Percentiles rank a stretch among this genome's conserved stretches.
Conservation (phyloP, 2,113 vertebrate species). For the Holacanthus passer region DNA sequence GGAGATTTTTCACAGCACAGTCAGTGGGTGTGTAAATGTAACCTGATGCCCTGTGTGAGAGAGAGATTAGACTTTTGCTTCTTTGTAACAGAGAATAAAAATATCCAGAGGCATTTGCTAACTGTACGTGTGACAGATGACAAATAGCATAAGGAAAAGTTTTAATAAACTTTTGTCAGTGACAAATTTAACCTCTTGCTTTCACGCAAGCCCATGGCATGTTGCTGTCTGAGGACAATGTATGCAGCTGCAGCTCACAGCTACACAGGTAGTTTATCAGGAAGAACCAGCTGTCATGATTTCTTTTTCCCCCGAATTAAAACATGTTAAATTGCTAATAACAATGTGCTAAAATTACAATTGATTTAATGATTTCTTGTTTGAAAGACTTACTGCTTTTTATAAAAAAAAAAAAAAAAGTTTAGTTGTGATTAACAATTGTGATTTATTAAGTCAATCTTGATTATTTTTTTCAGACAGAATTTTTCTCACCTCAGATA, state of each 20-base stretch:
- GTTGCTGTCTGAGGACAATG: background rate
- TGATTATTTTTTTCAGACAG: background rate
- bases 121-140: slow-evolving; percentile 43
- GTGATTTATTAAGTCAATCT: background rate
- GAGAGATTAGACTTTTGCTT: slow-evolving; percentile 25
- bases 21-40: slow-evolving; percentile 10
- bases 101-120: slow-evolving; percentile 24
- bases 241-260: background rate
- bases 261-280: background rate
- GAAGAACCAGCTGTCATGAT: background rate
- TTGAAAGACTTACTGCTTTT: no score
- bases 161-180: slow-evolving; percentile 49
- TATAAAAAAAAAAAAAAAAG: no score
- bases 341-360: background rate
- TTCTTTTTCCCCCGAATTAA: background rate
- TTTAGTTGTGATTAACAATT: background rate
- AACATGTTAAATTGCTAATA: background rate
- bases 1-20: slow-evolving; percentile 31
- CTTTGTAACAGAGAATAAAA: slow-evolving; percentile 6
- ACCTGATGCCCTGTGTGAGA: slow-evolving; percentile 15
- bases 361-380: no score
- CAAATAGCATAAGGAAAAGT: slow-evolving; percentile 21
- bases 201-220: background rate
- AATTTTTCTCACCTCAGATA: background rate
- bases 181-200: slow-evolving; percentile 38